phyloP scores from a whole-genome alignment of 2,113 vertebrate genomes.

The Nothocercus nigrocapillus region DNA sequence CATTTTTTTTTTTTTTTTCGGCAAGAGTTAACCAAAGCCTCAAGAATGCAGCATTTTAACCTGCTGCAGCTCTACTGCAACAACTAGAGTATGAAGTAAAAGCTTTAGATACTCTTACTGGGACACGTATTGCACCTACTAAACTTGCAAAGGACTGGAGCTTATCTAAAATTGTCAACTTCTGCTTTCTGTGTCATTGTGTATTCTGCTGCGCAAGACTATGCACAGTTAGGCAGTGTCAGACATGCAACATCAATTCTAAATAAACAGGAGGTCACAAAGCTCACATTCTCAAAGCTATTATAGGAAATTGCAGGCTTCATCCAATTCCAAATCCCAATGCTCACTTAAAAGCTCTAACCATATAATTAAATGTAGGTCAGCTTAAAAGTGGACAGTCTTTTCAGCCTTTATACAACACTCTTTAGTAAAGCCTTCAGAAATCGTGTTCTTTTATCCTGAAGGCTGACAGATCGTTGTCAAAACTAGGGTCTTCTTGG shows the following conservation, averaged over 20 bases:
- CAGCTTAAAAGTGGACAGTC: constrained; percentile 35
- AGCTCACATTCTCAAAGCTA: constrained; percentile 43
- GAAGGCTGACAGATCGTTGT: constrained; percentile 20
- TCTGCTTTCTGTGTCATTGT: background rate
- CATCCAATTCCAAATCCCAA: constrained; percentile 52
- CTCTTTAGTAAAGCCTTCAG: background rate
- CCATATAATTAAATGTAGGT: constrained; percentile 59
- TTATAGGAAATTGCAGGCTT: constrained; percentile 55
- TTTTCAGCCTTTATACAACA: background rate
- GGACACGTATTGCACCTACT: background rate
- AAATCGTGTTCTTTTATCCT: constrained; percentile 26
- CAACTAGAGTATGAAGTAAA: background rate
- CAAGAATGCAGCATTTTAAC: background rate
- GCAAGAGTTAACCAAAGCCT: background rate
- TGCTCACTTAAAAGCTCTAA: constrained; percentile 39
- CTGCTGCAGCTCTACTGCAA: background rate
- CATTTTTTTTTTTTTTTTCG: background rate
- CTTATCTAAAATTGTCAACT: constrained; percentile 21
- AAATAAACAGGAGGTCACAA: constrained; percentile 67
- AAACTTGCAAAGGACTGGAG: constrained; percentile 10
- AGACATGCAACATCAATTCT: constrained; percentile 53
- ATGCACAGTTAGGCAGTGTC: background rate
- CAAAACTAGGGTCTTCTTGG: constrained; percentile 29
- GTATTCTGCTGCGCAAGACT: background rate
- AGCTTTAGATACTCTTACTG: background rate